These are phyloP conservation scores for Drosophila biarmipes DNA, from an alignment of 1,140 invertebrate species.

Conservation along the genomic window DNA sequence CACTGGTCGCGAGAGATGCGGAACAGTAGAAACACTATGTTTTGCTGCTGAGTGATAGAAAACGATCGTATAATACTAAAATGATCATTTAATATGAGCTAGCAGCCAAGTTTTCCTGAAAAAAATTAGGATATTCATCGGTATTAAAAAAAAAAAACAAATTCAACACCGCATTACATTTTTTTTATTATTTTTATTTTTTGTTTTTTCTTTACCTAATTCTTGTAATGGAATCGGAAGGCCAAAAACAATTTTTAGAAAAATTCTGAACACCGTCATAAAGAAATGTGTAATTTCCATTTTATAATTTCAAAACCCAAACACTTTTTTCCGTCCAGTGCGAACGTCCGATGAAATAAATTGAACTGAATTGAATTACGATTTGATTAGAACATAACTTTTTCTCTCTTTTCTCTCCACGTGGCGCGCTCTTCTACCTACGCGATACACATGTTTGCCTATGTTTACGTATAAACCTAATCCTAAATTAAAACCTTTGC, in stretches of 20 bases:
- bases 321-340: slow-evolving; percentile 14
- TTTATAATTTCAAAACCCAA: neutral
- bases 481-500: slow-evolving; percentile 19
- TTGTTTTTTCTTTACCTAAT: neutral
- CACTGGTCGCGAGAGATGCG: slow-evolving; percentile 4
- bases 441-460: slow-evolving; percentile 54
- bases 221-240: neutral
- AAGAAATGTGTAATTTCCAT: neutral
- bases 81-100: no score
- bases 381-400: slow-evolving; percentile 78
- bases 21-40: neutral
- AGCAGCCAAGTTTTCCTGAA: no score
- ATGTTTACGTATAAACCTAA: slow-evolving; percentile 43
- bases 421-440: slow-evolving; percentile 65
- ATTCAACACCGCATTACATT: no score
- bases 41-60: neutral
- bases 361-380: slow-evolving; percentile 44
- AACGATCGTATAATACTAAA: no score
- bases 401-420: slow-evolving; percentile 81
- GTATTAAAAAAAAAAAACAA: no score
- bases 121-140: no score
- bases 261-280: no score
- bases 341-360: slow-evolving; percentile 29
- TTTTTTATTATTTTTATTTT: no score
- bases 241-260: neutral